phyloP scores from a whole-genome alignment of 2,888 invertebrate species.

The Troglohyphantes excavatus region DNA sequence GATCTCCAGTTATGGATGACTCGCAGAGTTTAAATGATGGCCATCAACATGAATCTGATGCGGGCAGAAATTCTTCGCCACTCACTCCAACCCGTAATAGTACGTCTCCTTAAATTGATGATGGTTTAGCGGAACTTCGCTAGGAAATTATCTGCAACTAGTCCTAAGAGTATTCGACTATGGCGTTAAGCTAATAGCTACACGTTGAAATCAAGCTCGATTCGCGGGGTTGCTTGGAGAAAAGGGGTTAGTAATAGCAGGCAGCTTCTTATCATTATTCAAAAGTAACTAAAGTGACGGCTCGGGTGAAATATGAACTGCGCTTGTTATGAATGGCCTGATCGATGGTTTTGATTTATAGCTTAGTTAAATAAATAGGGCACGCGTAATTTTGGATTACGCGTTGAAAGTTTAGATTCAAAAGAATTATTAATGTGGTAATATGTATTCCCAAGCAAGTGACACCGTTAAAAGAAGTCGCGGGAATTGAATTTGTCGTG shows the following conservation, averaged over 20 bases:
- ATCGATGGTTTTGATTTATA: not conserved
- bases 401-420: not conserved
- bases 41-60: constrained; percentile 56
- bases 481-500: no score
- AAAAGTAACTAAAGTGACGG: constrained; percentile 28
- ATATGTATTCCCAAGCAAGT: not conserved
- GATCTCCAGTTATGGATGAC: constrained; percentile 59
- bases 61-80: constrained; percentile 48
- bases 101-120: constrained; percentile 68
- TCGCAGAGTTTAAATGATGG: constrained; percentile 57
- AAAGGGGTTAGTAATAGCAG: constrained; percentile 30
- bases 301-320: not conserved
- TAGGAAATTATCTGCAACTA: constrained; percentile 52
- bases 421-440: not conserved
- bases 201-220: constrained; percentile 45
- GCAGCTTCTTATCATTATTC: constrained; percentile 24
- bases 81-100: constrained; percentile 52
- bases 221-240: constrained; percentile 24
- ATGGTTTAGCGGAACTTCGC: constrained; percentile 59
- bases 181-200: constrained; percentile 62
- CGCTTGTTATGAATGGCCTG: not conserved
- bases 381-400: not conserved
- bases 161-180: constrained; percentile 45
- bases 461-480: no score
- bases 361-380: not conserved